These are phyloP conservation scores for Carposina sasakii DNA, from an alignment of 1,140 invertebrate genomes.

Conservation along the genomic window DNA sequence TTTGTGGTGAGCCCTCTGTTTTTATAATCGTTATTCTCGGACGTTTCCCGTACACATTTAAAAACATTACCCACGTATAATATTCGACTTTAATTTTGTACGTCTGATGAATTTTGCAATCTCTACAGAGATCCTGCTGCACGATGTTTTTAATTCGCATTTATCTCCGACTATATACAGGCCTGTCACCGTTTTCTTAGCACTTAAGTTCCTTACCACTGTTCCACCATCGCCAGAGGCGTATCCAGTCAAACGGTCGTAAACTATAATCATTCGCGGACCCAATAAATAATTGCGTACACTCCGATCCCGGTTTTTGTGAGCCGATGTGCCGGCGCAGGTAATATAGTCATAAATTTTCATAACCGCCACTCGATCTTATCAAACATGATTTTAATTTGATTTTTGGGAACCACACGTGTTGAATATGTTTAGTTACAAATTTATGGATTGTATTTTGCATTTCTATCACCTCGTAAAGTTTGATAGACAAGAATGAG, in stretches of 20 bases:
- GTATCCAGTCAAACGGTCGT: conserved; percentile 50
- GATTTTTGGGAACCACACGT: conserved; percentile 69
- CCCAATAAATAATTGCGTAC: conserved; percentile 65
- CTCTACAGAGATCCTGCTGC: too few relatives aligned
- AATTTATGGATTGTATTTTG: conserved; percentile 61
- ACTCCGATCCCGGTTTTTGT: conserved; percentile 60
- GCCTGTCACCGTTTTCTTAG: conserved; percentile 19
- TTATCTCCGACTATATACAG: conserved; percentile 14
- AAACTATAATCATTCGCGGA: conserved; percentile 67
- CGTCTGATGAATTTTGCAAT: too few relatives aligned
- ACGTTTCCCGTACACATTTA: too few relatives aligned
- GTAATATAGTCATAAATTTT: conserved; percentile 73
- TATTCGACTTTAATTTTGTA: too few relatives aligned
- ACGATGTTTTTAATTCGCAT: too few relatives aligned
- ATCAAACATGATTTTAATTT: conserved; percentile 72
- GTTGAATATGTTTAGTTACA: conserved; percentile 51
- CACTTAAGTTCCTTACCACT: conserved; percentile 20
- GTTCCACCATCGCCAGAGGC: conserved; percentile 44
- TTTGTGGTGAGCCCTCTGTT: too few relatives aligned
- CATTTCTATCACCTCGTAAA: conserved; percentile 6
- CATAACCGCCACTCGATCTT: conserved; percentile 71
- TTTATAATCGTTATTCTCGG: too few relatives aligned
- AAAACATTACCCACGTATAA: too few relatives aligned
- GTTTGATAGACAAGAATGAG: too few relatives aligned
- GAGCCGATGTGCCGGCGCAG: conserved; percentile 57